A percentile compares a stretch with the other conserved stretches of the same genome.
These are phyloP conservation scores for Monochamus alternatus DNA, from an alignment of 2,888 invertebrate species.

Conservation along the genomic window DNA sequence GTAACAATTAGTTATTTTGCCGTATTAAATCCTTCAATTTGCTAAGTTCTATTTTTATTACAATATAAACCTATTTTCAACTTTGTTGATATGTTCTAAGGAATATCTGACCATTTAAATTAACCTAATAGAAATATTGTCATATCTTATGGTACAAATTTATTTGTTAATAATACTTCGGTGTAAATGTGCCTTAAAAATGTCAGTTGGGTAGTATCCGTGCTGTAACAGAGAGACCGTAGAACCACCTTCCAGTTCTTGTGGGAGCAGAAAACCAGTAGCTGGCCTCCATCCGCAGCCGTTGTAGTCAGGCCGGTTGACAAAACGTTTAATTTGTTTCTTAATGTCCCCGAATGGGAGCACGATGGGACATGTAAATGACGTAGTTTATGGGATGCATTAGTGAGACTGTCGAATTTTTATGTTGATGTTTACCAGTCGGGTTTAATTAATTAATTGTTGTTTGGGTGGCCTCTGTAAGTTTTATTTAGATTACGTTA, in stretches of 20 bases:
- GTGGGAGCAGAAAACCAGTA: slow-evolving; percentile 28
- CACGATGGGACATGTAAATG: slow-evolving; percentile 22
- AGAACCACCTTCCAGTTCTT: slow-evolving; percentile 13
- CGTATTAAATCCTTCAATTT: too few species aligned
- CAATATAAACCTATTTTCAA: too few species aligned
- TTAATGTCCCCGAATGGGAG: slow-evolving; percentile 5
- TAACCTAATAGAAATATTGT: too few species aligned
- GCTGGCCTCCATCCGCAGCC: slow-evolving; percentile 5
- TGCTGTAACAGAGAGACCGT: background rate
- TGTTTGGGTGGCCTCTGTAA: slow-evolving; percentile 39
- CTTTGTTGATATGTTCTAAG: too few species aligned
- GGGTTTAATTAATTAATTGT: slow-evolving; percentile 37
- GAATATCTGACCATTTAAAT: too few species aligned
- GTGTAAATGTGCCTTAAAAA: too few species aligned
- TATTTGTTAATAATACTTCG: too few species aligned
- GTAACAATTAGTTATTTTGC: too few species aligned
- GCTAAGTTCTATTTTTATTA: too few species aligned
- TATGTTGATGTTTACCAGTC: slow-evolving; percentile 46
- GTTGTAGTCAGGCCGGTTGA: slow-evolving; percentile 14
- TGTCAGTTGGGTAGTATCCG: too few species aligned
- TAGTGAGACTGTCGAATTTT: slow-evolving; percentile 41
- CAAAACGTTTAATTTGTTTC: slow-evolving; percentile 21
- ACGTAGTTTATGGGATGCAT: slow-evolving; percentile 14
- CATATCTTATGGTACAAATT: too few species aligned
- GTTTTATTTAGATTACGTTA: slow-evolving; percentile 28